Conservation (phyloP, 1,140 invertebrate species). For the Cherax quadricarinatus region DNA sequence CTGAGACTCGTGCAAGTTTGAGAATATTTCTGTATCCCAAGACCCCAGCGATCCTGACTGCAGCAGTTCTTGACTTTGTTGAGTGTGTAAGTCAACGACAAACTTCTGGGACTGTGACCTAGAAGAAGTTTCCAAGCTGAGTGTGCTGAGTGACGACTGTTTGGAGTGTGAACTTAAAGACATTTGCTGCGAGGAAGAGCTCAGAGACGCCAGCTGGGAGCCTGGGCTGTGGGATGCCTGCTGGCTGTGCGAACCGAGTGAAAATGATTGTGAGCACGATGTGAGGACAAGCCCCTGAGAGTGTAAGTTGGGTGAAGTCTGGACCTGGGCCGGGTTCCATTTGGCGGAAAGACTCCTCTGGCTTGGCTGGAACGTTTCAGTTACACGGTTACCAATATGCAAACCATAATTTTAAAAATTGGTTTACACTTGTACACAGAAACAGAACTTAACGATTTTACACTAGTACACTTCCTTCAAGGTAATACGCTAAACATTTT, state of each 20-base stretch:
- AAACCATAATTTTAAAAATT: too few species aligned
- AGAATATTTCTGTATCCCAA: neutral
- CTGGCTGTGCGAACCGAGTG: neutral
- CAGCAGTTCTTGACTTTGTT: neutral
- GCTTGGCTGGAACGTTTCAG: conserved; percentile 5
- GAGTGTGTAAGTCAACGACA: neutral
- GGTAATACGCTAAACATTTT: too few species aligned
- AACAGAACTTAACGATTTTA: too few species aligned
- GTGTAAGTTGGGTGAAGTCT: neutral
- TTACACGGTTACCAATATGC: too few species aligned
- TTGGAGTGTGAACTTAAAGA: neutral
- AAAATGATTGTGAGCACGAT: neutral
- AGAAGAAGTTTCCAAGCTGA: neutral
- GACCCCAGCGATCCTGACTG: neutral
- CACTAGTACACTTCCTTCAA: too few species aligned
- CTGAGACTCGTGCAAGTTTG: neutral
- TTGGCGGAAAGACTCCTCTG: neutral
- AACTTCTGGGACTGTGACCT: neutral
- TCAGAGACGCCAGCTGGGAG: neutral
- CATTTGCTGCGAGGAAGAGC: neutral
- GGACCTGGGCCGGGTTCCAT: neutral
- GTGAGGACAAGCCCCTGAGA: neutral
- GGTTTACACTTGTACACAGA: too few species aligned
- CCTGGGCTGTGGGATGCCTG: neutral
- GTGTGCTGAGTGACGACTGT: neutral